Percentiles rank a stretch among this genome's conserved stretches.
Conservation (phyloP, 2,888 invertebrate species). For the Brenthis daphne region DNA sequence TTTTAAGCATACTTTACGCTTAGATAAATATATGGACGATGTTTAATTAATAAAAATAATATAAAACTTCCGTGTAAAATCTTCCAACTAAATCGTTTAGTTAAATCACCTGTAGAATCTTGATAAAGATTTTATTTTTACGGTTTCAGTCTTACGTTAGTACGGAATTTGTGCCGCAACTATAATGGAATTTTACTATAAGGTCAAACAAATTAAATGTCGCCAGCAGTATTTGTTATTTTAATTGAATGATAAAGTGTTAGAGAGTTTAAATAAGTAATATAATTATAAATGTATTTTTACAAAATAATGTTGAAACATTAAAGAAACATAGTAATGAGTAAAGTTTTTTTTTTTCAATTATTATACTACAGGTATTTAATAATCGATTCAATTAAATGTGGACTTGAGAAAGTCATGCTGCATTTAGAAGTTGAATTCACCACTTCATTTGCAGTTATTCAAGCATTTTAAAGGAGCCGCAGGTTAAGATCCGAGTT, state of each 20-base stretch:
- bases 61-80: too few species aligned
- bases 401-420: background rate
- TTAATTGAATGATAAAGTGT: slow-evolving; percentile 9
- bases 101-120: slow-evolving; percentile 3
- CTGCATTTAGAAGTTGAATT: background rate
- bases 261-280: background rate
- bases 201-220: slow-evolving; percentile 5
- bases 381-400: background rate
- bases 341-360: too few species aligned
- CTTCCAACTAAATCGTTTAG: background rate
- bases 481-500: slow-evolving; percentile 4
- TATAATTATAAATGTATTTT: background rate
- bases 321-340: background rate
- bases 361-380: background rate
- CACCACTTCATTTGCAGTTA: slow-evolving; percentile 3
- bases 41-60: too few species aligned
- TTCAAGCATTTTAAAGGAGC: background rate
- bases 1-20: too few species aligned
- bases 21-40: too few species aligned
- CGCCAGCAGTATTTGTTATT: background rate
- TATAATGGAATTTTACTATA: background rate
- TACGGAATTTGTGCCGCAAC: background rate
- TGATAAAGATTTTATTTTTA: slow-evolving; percentile 48
- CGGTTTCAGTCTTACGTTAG: slow-evolving; percentile 6
- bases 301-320: background rate